A percentile compares a stretch with the other conserved stretches of the same genome.
Conservation (phyloP, 2,797 vertebrate genomes). For the Gastrophryne carolinensis region DNA sequence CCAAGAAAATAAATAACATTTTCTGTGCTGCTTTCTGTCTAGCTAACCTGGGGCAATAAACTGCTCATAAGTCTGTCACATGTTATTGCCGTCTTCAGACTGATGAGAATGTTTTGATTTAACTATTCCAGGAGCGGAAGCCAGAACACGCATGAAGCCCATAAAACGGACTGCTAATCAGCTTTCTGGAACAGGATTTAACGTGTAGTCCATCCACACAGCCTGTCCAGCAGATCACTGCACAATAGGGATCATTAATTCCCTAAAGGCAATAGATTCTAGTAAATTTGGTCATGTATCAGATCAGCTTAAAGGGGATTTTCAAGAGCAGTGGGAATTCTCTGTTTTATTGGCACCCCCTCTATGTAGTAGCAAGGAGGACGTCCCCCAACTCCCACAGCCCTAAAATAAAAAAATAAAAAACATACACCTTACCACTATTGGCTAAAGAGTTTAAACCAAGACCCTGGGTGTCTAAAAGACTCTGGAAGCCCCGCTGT, state of each 20-base stretch:
- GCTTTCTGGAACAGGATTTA: not conserved
- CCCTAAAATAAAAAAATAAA: too few species aligned
- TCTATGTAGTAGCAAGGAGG: too few species aligned
- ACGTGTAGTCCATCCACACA: not conserved
- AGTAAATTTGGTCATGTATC: not conserved
- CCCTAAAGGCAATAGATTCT: not conserved
- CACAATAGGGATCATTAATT: not conserved
- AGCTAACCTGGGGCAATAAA: constrained; percentile 39
- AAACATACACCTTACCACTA: too few species aligned
- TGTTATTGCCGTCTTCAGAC: constrained; percentile 40
- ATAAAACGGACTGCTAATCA: constrained; percentile 24
- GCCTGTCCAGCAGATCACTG: constrained; percentile 1
- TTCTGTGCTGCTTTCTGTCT: constrained; percentile 32
- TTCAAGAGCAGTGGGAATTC: not conserved
- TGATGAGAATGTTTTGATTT: constrained; percentile 36
- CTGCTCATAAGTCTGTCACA: constrained; percentile 48
- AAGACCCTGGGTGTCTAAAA: too few species aligned
- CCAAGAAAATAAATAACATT: constrained; percentile 28
- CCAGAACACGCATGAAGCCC: constrained; percentile 23
- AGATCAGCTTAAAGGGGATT: not conserved
- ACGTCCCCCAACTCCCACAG: too few species aligned
- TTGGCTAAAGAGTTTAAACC: too few species aligned
- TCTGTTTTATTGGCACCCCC: too few species aligned
- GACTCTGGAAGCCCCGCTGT: too few species aligned
- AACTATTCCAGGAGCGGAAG: constrained; percentile 29